These are phyloP conservation scores for Raja brachyura DNA, from an alignment of 2,113 vertebrate genomes.

Conservation along the genomic window DNA sequence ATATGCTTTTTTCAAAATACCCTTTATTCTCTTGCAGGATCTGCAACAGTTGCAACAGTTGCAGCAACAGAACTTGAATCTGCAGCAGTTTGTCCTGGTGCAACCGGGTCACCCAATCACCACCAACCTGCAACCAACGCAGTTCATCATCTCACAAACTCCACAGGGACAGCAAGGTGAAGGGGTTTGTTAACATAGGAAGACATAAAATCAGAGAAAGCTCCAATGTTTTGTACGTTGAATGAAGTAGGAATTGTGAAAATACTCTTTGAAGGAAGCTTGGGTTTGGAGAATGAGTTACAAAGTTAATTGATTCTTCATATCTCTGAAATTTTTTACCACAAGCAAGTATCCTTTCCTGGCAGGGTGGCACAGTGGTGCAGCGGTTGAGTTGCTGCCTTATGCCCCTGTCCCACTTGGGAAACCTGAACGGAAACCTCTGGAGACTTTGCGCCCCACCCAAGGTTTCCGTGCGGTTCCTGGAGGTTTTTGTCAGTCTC, in stretches of 20 bases:
- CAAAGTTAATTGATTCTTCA: background rate
- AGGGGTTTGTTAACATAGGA: slow-evolving; percentile 36
- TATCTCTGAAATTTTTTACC: background rate
- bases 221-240: background rate
- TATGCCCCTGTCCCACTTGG: too few species aligned
- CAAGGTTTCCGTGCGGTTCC: too few species aligned
- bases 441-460: too few species aligned
- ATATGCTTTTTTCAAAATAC: background rate
- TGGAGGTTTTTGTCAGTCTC: too few species aligned
- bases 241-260: background rate
- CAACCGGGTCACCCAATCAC: slow-evolving; percentile 79
- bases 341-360: background rate
- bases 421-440: too few species aligned
- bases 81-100: slow-evolving; percentile 96
- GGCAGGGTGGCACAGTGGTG: background rate
- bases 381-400: too few species aligned
- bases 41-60: slow-evolving; percentile 79
- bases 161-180: slow-evolving; percentile 90
- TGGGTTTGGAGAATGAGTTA: background rate
- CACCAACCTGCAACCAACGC: slow-evolving; percentile 81
- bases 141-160: slow-evolving; percentile 98
- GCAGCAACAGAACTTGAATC: slow-evolving; percentile 89
- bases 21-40: slow-evolving; percentile 48
- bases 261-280: background rate
- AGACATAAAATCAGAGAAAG: background rate